phyloP scores from a whole-genome alignment of 2,888 invertebrate genomes.

The Tupiocoris notatus region DNA sequence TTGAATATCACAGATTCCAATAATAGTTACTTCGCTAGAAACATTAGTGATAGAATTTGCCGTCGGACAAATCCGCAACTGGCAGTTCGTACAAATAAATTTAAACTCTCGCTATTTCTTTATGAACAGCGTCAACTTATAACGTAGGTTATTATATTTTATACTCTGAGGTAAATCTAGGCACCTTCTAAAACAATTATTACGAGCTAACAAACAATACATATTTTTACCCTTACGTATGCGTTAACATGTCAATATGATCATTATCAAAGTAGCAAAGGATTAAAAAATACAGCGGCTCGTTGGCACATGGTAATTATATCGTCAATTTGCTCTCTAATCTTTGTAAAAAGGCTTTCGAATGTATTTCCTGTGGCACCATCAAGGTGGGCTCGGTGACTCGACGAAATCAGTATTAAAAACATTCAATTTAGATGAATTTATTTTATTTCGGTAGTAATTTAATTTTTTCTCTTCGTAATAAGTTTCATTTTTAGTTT shows the following conservation, averaged over 20 bases:
- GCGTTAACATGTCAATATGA: background rate
- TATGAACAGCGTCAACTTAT: background rate
- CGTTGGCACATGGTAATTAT: background rate
- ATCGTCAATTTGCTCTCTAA: background rate
- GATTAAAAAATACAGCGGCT: background rate
- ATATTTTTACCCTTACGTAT: constrained; percentile 10
- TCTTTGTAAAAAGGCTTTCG: background rate
- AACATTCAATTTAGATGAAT: background rate
- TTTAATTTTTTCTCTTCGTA: constrained; percentile 5
- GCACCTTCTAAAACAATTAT: constrained; percentile 24
- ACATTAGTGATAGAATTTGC: constrained; percentile 2
- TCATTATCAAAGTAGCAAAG: background rate
- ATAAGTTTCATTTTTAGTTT: constrained; percentile 2
- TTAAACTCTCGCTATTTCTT: constrained; percentile 1
- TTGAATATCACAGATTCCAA: constrained; percentile 38
- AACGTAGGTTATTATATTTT: background rate
- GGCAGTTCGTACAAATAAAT: background rate
- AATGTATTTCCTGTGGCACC: background rate
- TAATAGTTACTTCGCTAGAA: constrained; percentile 9
- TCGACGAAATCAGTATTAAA: background rate
- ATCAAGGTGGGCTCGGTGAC: background rate
- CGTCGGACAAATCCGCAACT: background rate
- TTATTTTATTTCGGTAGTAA: constrained; percentile 24
- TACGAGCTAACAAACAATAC: constrained; percentile 14
- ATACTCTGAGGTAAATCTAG: constrained; percentile 26